These are phyloP conservation scores for Aptenodytes patagonicus DNA, from an alignment of 2,113 vertebrate genomes.

Conservation along the genomic window DNA sequence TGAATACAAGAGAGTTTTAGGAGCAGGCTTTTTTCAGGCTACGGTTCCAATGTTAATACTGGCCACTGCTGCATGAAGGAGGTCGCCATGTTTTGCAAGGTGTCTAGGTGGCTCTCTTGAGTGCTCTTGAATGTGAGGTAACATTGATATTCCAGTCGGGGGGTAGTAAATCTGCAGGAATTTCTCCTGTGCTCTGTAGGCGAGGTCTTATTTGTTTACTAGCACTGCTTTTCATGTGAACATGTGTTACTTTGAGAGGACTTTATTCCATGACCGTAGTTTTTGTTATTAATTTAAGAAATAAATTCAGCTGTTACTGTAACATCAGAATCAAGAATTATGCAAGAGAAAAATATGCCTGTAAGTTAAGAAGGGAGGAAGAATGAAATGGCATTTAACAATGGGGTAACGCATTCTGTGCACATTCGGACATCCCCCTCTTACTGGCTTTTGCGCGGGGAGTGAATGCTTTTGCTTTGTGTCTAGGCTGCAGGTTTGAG, in stretches of 20 bases:
- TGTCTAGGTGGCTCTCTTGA: background rate
- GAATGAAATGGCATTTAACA: background rate
- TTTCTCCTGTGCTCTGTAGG: background rate
- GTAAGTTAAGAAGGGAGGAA: background rate
- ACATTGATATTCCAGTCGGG: background rate
- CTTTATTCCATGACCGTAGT: background rate
- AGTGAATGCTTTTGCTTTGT: slow-evolving; percentile 24
- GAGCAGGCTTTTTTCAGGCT: background rate
- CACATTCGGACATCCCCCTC: background rate
- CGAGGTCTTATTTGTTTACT: background rate
- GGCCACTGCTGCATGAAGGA: background rate
- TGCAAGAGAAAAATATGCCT: background rate
- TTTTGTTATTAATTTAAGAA: background rate
- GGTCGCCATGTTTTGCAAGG: background rate
- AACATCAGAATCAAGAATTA: background rate
- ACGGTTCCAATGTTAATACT: background rate
- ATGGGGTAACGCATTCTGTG: background rate
- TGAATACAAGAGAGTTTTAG: background rate
- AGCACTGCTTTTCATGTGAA: background rate
- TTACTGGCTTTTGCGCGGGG: background rate
- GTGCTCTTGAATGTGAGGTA: background rate
- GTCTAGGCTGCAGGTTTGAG: background rate
- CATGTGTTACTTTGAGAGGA: background rate
- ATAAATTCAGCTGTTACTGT: background rate
- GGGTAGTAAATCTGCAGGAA: background rate